Evolutionary conservation across 1,140 invertebrate genomes (phyloP).

Genomic region (Antheraea pernyi): DNA sequence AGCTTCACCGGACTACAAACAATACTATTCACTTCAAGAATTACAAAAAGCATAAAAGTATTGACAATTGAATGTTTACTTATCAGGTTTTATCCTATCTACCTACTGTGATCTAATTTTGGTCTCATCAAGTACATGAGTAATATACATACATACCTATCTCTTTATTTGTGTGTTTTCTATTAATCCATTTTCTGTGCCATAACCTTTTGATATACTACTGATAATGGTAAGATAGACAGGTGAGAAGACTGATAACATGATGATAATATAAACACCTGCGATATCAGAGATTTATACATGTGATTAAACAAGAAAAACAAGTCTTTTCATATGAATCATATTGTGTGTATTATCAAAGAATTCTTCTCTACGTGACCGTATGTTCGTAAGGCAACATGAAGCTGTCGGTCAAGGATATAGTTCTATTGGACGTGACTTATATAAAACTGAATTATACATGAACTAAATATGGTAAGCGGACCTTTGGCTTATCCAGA

Average conservation of each 20-base stretch:
- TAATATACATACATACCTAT: neutral
- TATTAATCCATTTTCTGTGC: neutral
- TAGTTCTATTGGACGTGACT: constrained; percentile 27
- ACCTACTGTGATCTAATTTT: neutral
- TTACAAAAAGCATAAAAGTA: too few species aligned
- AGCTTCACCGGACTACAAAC: too few species aligned
- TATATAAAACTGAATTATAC: constrained; percentile 46
- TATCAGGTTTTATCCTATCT: too few species aligned
- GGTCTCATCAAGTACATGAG: neutral
- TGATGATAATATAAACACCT: constrained; percentile 15
- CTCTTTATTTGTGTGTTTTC: neutral
- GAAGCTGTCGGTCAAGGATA: constrained; percentile 31
- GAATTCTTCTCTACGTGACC: constrained; percentile 8
- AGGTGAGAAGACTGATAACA: neutral
- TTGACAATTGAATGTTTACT: too few species aligned
- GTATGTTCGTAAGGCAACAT: constrained; percentile 26
- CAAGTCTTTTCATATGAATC: neutral
- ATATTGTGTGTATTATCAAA: neutral
- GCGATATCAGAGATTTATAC: constrained; percentile 11
- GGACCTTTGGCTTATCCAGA: constrained; percentile 27
- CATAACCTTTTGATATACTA: neutral
- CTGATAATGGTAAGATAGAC: constrained; percentile 7
- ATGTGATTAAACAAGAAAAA: neutral
- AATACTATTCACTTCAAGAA: too few species aligned
- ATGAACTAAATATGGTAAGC: constrained; percentile 24